Evolutionary conservation across 2,797 vertebrate genomes (phyloP), one percentile per base, ranked within the genome.

Genomic region (Lophura swinhoii): DNA sequence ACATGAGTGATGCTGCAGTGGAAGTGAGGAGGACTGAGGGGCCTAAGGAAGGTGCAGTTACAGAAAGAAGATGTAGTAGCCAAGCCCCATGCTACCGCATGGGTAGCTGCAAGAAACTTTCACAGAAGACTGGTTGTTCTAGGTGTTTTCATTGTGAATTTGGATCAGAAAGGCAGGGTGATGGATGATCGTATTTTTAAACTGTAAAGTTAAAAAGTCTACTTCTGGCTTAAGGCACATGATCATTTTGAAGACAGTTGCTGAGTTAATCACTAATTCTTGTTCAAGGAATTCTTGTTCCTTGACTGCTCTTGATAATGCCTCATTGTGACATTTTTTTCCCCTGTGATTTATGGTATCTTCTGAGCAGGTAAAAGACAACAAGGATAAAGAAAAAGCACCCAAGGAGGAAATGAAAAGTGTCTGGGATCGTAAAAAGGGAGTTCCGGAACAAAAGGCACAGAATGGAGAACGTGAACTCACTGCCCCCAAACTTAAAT

Each of bases 401-500:
- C 96, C 97, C 80, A 97, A 97, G 93, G 98, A 98, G 58, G 98
- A 98, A 78, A 91, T 93, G 10, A 98, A 97, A 67, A 97, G 97
- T 59, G 92, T 94, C 82, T 96, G 97, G 97, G 97, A 98, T 88
- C 96, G 96, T 37, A 98, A 98, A 96, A 98, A 97, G 46, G 97
- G 97, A 31, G 39, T 92, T 84, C 94, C 97, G 39, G 98, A 98
- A 16, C 96, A 97, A 85, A 98, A 98, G 95, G 97, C 98, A 35
- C 98, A 98, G 95, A 99, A 99, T 0, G 99, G 99, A 95, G 98
- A 97, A 44, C 94, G 97, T n/a, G 99, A 99, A 80, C 96, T 98
- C 58, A 94, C 97, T 49, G 88, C 97, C 77, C 97, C 98, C 91
- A 99, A 98, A 93, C 98, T 99, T 90, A 98, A 98, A 97, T 98